Evolutionary conservation across 2,888 invertebrate genomes (phyloP), one percentile per base, ranked within the genome.

Genomic region (Andrena marginata): DNA sequence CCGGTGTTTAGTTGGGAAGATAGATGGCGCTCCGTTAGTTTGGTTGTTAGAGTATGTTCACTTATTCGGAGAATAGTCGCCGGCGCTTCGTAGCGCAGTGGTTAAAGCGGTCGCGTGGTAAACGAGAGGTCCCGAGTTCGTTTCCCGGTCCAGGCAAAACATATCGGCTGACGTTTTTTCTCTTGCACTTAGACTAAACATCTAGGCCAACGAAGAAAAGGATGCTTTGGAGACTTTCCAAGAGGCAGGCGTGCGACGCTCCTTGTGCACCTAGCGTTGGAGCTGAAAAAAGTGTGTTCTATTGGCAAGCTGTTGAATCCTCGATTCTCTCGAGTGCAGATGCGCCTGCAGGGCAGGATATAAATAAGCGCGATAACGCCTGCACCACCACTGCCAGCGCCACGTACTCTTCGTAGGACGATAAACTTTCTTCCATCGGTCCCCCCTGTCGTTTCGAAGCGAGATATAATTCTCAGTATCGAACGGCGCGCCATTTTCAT

Each of bases 391-490:
- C 7, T 35, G 33, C 26, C 4, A 42, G 29, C 29, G 49, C 64
- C 31, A 31, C 48, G 20, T 16, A 49, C 20, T 49, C 49, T 29
- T 70, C 23, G 29, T 49, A 20, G 13, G 26, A 7, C 13, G 71
- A 71, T 62, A 71, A 62, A 62, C 48, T 71, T 48, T 48, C 6
- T 4, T 60, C 48, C 48, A 48, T 62, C 31, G 13, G 7, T 42
- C 29, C 20, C 35, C 13, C 20, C 35, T 13, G 35, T 16, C 35
- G 26, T 59, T 65, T 6, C n/a, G 6, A n/a, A 5, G 7, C 29
- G 2, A 67, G 51, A 67, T 78, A 67, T 78, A 67, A 42, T 51
- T 16, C 42, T 13, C 10, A 16, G 26, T 78, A 63, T 78, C 80
- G 62, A 48, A 2, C 8, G 67, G 6, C 16, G 5, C 5, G 59